Base-by-base conservation (phyloP, 2,797 vertebrate genomes). In the Sebastes steindachneri region DNA sequence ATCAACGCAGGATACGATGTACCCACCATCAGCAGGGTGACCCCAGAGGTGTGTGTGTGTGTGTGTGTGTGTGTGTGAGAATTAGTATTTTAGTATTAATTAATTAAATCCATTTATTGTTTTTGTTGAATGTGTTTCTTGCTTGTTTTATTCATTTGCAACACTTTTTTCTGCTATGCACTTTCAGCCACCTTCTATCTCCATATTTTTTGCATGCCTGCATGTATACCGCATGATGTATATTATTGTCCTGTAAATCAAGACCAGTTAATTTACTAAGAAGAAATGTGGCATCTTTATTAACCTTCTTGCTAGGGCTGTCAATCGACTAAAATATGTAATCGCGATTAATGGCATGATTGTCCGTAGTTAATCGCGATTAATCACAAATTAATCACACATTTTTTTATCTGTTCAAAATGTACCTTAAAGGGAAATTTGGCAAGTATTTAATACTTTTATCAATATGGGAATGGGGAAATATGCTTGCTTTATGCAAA, bases 21-120 rank as follows among this genome's bases (percentile, higher is more conserved):
- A 3, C 97, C 97, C 28, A 99, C 98, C 60, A 98, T 99, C 92
- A 99, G 98, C 91, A 96, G 98, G 84, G 98, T 99, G 98, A 99
- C 98, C 7, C 98, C 98, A 0, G 98, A 99, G 97, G 97, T 98
- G 68, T 84, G 35, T 37, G 33, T 98, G 68, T 84, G 31, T 29
- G 28, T 29, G 29, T 29, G 29, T 31, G 31, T 35, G 86, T 35
- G 86, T 53, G 84, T 58, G 28, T 55, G 21, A 3, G 2, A 26
- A 4, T 67, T n/a, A 29, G 35, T 12, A 37, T 37, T 37, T 37
- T 37, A 14, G 12, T 11, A 28, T 64, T 14, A 9, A 19, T 6
- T 5, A 37, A 45, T 45, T 45, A 65, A 19, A 67, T n/a, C 19
- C 26, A 21, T 29, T 45, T 53, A 4, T 29, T 51, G 25, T 29